These are phyloP conservation scores for mouse (Mus musculus) DNA, from an alignment of 2,113 vertebrate genomes.

Conservation along the genomic window DNA sequence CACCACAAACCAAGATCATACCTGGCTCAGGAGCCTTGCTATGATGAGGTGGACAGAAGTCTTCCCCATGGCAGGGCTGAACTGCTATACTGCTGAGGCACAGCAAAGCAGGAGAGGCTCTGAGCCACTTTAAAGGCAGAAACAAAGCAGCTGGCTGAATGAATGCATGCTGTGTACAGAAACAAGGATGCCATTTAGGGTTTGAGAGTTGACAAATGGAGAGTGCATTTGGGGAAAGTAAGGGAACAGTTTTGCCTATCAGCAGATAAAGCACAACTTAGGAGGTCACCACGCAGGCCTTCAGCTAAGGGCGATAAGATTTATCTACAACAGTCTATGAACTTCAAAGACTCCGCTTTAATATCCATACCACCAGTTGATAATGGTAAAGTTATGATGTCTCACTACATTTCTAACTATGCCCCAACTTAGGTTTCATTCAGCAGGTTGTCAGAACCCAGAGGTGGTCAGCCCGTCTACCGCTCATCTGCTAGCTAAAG, in stretches of 20 bases:
- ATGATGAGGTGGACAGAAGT: too few relatives aligned
- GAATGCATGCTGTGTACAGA: not conserved
- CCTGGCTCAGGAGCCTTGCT: fast-evolving
- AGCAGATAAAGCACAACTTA: not conserved
- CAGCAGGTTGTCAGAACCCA: not conserved
- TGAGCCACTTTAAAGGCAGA: not conserved
- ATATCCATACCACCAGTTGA: not conserved
- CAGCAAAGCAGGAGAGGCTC: not conserved
- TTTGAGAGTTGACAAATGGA: not conserved
- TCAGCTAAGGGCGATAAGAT: not conserved
- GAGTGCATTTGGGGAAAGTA: not conserved
- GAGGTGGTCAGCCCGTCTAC: not conserved
- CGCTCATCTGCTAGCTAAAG: not conserved
- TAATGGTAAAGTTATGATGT: too few relatives aligned
- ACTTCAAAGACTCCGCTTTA: not conserved
- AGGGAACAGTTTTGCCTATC: not conserved
- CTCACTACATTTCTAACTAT: not conserved
- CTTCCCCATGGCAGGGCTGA: too few relatives aligned
- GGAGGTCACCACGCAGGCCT: not conserved
- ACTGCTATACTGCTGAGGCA: not conserved
- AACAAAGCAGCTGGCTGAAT: not conserved
- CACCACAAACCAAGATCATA: not conserved
- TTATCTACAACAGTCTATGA: not conserved
- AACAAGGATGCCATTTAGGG: not conserved
- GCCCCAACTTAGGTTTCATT: not conserved